Base-by-base conservation (phyloP, 2,113 vertebrate genomes). In the Herpetotheres cachinnans region DNA sequence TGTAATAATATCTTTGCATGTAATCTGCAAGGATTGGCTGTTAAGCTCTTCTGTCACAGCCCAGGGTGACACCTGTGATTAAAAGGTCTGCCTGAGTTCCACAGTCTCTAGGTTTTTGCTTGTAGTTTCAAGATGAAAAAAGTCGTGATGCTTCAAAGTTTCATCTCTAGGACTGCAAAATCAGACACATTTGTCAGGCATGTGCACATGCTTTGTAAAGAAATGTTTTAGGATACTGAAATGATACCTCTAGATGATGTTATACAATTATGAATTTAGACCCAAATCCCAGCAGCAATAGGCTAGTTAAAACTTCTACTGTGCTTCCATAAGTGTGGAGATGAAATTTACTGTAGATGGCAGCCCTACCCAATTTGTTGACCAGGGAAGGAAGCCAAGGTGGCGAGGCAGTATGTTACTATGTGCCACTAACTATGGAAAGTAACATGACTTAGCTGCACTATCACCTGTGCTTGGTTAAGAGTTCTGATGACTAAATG, bases 21-120 rank as follows among this genome's bases (percentile, higher is more conserved):
- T 95, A 90, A 69, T 92, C 62, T 88, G 47, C 56, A 38, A 70
- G 82, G 49, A 71, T n/a, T 97, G 89, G 67, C 72, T 90, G 49
- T 84, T 87, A 83, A 90, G 17, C 38, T 78, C 49, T 85, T 78
- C 82, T 78, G 49, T 90, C 5, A 2, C 66, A 79, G 76, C 40
- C 72, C 49, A 50, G 61, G 71, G 69, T 96, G 89, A 79, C 81
- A 94, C 82, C 54, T 82, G 90, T 89, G 94, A 84, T 96, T 91
- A 94, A 97, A 94, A 95, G 82, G 52, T 84, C 72, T 91, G 59
- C 54, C 69, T 89, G 66, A 84, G 61, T 86, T 85, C n/a, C 38
- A 24, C 36, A 40, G 32, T 79, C 49, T 89, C n/a, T 36, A 52
- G 25, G 22, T 78, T 88, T 93, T 79, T 86, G 16, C 67, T 44